A percentile compares a stretch with the other conserved stretches of the same genome.
Conservation (phyloP, 2,113 vertebrate species). For the Macquaria ambigua region DNA sequence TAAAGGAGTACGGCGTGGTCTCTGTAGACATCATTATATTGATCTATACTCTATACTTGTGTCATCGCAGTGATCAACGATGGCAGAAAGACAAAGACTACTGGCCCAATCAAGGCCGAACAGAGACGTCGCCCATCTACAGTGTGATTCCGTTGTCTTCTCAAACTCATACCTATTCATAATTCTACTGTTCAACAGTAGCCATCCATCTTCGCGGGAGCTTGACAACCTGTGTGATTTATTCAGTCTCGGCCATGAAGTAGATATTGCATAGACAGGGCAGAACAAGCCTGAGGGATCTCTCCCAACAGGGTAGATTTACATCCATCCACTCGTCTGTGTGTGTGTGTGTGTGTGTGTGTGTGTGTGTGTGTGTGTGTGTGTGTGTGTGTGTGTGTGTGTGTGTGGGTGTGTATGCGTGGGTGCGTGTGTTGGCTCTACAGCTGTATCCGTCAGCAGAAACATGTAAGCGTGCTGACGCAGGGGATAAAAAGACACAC, state of each 20-base stretch:
- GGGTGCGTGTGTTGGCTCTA: constrained; percentile 41
- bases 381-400: constrained; percentile 18
- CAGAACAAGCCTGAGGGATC: constrained; percentile 52
- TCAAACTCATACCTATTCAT: constrained; percentile 48
- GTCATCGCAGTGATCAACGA: constrained; percentile 55
- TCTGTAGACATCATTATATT: constrained; percentile 62
- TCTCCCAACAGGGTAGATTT: constrained; percentile 61
- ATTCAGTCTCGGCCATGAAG: constrained; percentile 50
- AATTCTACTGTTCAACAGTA: constrained; percentile 31
- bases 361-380: constrained; percentile 17
- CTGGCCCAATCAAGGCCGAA: constrained; percentile 57
- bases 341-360: constrained; percentile 8
- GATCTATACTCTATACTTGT: constrained; percentile 57
- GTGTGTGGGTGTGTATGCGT: constrained; percentile 15
- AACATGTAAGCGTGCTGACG: constrained; percentile 63
- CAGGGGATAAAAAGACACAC: constrained; percentile 42
- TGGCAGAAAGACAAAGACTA: constrained; percentile 61
- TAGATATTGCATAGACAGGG: constrained; percentile 53
- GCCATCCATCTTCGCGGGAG: constrained; percentile 53
- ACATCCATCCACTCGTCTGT: constrained; percentile 36
- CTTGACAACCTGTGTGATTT: constrained; percentile 59
- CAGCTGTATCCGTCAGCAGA: constrained; percentile 74
- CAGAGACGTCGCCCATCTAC: constrained; percentile 42
- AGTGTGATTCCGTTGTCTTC: constrained; percentile 24
- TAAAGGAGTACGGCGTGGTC: constrained; percentile 42